Evolutionary conservation across 2,888 invertebrate genomes (phyloP), one percentile per base, ranked within the genome.

Genomic region (Tuberolachnus salignus): DNA sequence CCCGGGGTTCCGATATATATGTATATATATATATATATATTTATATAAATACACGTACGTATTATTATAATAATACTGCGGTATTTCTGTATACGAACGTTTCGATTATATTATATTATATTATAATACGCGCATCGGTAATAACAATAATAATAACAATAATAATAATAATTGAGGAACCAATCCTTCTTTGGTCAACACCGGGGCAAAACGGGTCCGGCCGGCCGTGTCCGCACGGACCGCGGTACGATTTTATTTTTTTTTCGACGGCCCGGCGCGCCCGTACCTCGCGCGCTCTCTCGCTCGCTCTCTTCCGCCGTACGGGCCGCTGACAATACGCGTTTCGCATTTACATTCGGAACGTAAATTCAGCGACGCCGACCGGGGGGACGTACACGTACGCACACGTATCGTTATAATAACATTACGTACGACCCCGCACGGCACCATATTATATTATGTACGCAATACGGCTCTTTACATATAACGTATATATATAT

Each of bases 181-280:
- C 72, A 72, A 73, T 73, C 73, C 73, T 73, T 73, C 42, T 73
- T 73, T 73, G 73, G 73, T 73, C 73, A 73, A 63, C 73, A 42
- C n/a, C 34, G 11, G 51, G 34, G 34, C n/a, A n/a, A 73, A 73
- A 73, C 73, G 63, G 21, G 73, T 73, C 73, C 42, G 1, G 72
- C 8, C 73, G 63, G 16, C 51, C 63, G 63, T 21, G 0, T 34
- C 49, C 59, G 72, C 6, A 55, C 23, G 57, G n/a, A 8, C 16
- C 21, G 10, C 42, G 10, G 26, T 72, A 49, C 49, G n/a, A 49
- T 26, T 26, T 72, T 26, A n/a, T 6, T 57, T 46, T 53, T 53
- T 10, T 3, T n/a, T 59, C 71, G 34, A 11, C 46, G 14, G 23
- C 57, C 8, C 2, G 44, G 44, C 16, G 46, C 46, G 46, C n/a